Evolutionary conservation across 2,113 vertebrate species (phyloP), one percentile per base, ranked within the genome.

Genomic region (Orycteropus afer): DNA sequence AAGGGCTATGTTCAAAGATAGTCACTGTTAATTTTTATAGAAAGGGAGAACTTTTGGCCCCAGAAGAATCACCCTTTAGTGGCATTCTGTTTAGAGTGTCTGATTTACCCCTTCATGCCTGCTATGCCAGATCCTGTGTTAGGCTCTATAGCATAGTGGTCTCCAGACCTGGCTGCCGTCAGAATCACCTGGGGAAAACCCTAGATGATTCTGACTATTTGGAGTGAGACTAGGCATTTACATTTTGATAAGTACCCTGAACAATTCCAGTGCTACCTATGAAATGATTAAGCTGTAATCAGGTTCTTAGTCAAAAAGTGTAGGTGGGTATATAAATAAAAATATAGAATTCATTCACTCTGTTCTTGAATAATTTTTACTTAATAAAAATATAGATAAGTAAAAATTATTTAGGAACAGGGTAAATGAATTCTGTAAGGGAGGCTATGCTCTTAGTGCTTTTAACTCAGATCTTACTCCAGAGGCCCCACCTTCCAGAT

Each of bases 1-100:
- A 88, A 81, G 47, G 29, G 57, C n/a, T 59, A 6, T 53, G 37
- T 86, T 91, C 18, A 86, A 37, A 87, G 20, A 49, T 69, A 86
- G 57, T 91, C 32, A 79, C 25, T 49, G 27, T 88, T 91, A 42
- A 87, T 87, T 95, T 96, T 92, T 89, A 69, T 80, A 27, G 49
- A 80, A 86, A 15, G 55, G 74, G 63, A 73, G 57, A 18, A 34
- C 86, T 89, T 80, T 93, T 97, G 45, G 77, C n/a, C n/a, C 34
- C 10, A 51, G 45, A 92, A 86, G 85, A 91, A 67, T 90, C 67
- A 74, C 29, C 15, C 76, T 84, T 77, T 42, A 77, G 5, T 77
- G n/a, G n/a, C n/a, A 20, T 32, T 15, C 9, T 34, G 29, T 77
- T 49, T 17, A 77, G 6, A 86, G 12, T 45, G 51, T 86, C 85